Evolutionary conservation across 2,888 invertebrate genomes (phyloP).

Genomic region (Isotomurus palustris): DNA sequence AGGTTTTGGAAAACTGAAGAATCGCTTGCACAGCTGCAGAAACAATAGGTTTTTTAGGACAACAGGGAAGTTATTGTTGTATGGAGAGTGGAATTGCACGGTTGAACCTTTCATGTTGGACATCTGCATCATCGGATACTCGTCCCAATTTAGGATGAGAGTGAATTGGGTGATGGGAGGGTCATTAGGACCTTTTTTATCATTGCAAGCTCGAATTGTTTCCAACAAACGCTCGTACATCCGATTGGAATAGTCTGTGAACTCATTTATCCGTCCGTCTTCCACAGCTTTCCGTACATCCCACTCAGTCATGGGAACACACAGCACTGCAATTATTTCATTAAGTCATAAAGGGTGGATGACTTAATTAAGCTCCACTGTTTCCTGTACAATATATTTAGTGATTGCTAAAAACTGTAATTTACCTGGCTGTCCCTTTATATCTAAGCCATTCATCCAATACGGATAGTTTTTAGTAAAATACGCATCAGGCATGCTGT

Average conservation of each 20-base stretch:
- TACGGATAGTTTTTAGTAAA: constrained; percentile 8
- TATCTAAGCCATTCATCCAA: constrained; percentile 13
- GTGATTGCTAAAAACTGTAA: too few relatives aligned
- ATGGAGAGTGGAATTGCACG: too few relatives aligned
- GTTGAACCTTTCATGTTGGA: constrained; percentile 18
- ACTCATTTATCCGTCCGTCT: constrained; percentile 10
- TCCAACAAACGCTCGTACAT: constrained; percentile 14
- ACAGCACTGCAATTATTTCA: too few relatives aligned
- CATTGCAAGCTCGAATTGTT: constrained; percentile 8
- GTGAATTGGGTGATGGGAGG: constrained; percentile 23
- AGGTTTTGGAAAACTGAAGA: not conserved
- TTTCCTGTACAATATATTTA: too few relatives aligned
- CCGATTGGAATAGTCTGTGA: constrained; percentile 16
- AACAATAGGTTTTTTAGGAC: too few relatives aligned
- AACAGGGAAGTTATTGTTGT: too few relatives aligned
- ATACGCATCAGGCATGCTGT: constrained; percentile 12
- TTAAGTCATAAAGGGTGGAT: too few relatives aligned
- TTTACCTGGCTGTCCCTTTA: constrained; percentile 16
- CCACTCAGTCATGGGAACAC: constrained; percentile 16
- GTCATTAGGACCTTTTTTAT: constrained; percentile 7
- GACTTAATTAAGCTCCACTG: too few relatives aligned
- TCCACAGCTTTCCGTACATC: constrained; percentile 15
- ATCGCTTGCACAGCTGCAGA: constrained; percentile 18
- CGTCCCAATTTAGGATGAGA: constrained; percentile 39
- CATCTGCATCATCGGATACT: constrained; percentile 39